phyloP scores from a whole-genome alignment of 2,888 invertebrate species.

The Nomada flava region DNA sequence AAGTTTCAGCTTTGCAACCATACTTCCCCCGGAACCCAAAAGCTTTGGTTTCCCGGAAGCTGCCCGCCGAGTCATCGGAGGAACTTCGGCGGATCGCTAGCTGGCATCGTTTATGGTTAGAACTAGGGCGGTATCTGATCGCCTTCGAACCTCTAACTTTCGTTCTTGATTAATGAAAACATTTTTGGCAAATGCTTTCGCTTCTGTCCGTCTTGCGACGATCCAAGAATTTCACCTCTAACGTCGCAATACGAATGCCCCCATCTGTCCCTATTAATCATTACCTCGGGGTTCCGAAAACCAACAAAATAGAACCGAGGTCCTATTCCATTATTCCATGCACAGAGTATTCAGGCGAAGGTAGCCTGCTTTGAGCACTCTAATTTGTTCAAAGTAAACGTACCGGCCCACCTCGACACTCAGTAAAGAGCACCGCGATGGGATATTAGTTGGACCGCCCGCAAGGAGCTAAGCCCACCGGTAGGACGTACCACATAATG shows the following conservation, averaged over 20 bases:
- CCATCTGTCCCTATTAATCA: constrained; percentile 87
- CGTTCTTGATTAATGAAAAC: constrained; percentile 89
- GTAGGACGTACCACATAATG: too few species aligned
- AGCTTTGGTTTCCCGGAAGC: constrained; percentile 87
- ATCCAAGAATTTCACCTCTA: constrained; percentile 89
- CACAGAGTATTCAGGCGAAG: too few species aligned
- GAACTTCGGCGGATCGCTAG: constrained; percentile 84
- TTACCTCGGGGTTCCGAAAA: constrained; percentile 85
- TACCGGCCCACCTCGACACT: too few species aligned
- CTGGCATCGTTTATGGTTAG: constrained; percentile 88
- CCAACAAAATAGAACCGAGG: too few species aligned
- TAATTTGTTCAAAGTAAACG: too few species aligned
- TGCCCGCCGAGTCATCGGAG: constrained; percentile 86
- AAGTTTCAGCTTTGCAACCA: constrained; percentile 88
- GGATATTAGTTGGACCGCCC: too few species aligned
- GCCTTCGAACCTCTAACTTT: constrained; percentile 89
- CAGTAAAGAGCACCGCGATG: too few species aligned
- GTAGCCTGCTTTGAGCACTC: too few species aligned
- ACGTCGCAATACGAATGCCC: constrained; percentile 87
- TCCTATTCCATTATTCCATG: too few species aligned
- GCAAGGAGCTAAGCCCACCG: too few species aligned
- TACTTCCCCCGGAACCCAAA: constrained; percentile 88
- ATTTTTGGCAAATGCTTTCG: constrained; percentile 89
- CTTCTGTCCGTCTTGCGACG: constrained; percentile 86
- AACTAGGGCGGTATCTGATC: constrained; percentile 88